Percentiles rank a stretch among this genome's conserved stretches.
phyloP scores from a whole-genome alignment of 2,888 invertebrate species.

The Ectemnius cavifrons region DNA sequence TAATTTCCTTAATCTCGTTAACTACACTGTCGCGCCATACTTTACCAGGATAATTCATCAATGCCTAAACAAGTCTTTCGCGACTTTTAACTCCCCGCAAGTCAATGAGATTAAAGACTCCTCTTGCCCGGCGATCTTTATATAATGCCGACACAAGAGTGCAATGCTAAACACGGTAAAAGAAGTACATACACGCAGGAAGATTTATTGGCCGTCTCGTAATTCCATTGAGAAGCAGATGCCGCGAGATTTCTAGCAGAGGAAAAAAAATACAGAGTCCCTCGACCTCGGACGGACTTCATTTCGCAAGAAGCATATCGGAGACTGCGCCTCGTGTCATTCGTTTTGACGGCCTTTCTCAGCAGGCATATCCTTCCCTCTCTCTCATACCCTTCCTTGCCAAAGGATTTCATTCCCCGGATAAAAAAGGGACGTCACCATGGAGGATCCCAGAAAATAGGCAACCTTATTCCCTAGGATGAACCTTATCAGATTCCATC shows the following conservation, averaged over 20 bases:
- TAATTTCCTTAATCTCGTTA: neutral
- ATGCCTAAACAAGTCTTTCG: too few relatives aligned
- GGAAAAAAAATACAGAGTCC: neutral
- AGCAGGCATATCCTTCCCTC: neutral
- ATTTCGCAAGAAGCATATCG: neutral
- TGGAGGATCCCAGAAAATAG: conserved; percentile 27
- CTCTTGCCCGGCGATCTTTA: too few relatives aligned
- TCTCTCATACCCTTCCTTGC: conserved; percentile 17
- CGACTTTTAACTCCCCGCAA: too few relatives aligned
- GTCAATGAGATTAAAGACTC: too few relatives aligned
- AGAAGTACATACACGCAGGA: neutral
- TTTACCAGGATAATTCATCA: too few relatives aligned
- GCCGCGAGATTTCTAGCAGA: neutral
- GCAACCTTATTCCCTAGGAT: conserved; percentile 20
- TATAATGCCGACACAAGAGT: too few relatives aligned
- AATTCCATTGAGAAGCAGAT: conserved; percentile 6
- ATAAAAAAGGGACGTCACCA: conserved; percentile 21
- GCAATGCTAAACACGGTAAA: neutral
- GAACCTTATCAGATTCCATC: conserved; percentile 35
- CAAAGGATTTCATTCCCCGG: conserved; percentile 10
- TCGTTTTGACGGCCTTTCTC: conserved; percentile 14
- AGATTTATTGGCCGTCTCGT: neutral
- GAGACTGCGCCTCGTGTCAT: conserved; percentile 1
- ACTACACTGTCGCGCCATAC: too few relatives aligned
- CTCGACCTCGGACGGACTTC: neutral